phyloP scores from a whole-genome alignment of 2,888 invertebrate genomes.

The Blera fallax region DNA sequence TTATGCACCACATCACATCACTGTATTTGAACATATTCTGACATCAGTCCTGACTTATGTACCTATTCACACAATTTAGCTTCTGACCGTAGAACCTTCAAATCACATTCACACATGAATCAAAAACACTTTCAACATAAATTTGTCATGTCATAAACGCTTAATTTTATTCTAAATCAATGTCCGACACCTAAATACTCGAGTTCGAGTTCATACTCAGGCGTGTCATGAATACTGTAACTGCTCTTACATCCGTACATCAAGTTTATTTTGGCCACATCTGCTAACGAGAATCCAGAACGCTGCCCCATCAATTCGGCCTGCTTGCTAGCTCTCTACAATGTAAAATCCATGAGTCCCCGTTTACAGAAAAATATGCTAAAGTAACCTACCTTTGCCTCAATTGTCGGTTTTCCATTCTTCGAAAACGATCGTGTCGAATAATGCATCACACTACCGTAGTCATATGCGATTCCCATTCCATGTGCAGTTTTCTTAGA shows the following conservation, averaged over 20 bases:
- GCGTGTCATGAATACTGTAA: not conserved
- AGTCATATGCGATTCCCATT: conserved; percentile 88
- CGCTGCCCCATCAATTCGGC: conserved; percentile 77
- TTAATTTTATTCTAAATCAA: not conserved
- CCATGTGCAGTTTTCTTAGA: conserved; percentile 83
- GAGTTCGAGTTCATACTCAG: not conserved
- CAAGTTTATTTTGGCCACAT: conserved; percentile 77
- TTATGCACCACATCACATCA: too few species aligned
- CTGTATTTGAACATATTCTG: too few species aligned
- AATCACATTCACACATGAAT: too few species aligned
- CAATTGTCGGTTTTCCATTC: conserved; percentile 87
- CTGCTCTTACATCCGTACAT: conserved; percentile 77
- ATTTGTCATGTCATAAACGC: not conserved
- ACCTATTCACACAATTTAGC: too few species aligned
- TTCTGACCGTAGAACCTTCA: too few species aligned
- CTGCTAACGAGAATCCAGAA: conserved; percentile 76
- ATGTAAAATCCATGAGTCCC: not conserved
- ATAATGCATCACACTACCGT: conserved; percentile 92
- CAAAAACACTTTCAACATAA: too few species aligned
- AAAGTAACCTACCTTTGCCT: conserved; percentile 83
- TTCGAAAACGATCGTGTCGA: conserved; percentile 88
- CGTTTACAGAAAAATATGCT: not conserved
- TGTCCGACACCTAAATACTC: not conserved
- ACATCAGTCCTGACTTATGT: too few species aligned
- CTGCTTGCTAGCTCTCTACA: conserved; percentile 70